phyloP scores from a whole-genome alignment of 2,113 vertebrate species.

The Trichomycterus rosablanca region DNA sequence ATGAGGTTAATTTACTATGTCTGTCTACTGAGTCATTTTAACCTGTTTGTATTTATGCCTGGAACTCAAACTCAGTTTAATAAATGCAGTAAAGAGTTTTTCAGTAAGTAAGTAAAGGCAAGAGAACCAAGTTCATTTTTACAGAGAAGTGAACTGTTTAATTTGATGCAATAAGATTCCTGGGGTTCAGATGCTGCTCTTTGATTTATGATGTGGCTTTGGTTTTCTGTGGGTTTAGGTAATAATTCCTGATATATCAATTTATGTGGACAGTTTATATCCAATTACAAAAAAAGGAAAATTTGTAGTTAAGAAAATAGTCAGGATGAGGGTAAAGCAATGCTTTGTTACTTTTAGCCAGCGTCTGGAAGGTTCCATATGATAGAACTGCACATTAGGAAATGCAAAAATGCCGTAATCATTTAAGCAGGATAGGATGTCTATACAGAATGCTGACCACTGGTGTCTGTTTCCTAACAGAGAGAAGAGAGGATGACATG shows the following conservation, averaged over 20 bases:
- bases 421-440: constrained; percentile 17
- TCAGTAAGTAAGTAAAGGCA: no score
- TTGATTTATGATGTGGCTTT: constrained; percentile 49
- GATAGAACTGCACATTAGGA: constrained; percentile 22
- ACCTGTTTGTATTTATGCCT: no score
- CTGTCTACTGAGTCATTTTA: no score
- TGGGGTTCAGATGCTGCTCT: constrained; percentile 36
- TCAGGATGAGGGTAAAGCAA: not conserved
- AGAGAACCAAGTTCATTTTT: no score
- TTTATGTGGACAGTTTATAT: constrained; percentile 33
- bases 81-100: no score
- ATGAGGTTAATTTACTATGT: no score
- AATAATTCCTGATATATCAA: constrained; percentile 43
- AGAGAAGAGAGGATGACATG: constrained; percentile 1
- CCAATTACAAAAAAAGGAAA: constrained; percentile 33
- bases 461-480: constrained; percentile 18
- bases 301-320: constrained; percentile 17
- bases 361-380: constrained; percentile 26
- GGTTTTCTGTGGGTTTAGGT: constrained; percentile 26
- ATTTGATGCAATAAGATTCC: constrained; percentile 44
- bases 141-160: no score
- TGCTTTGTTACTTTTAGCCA: constrained; percentile 23
- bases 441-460: constrained; percentile 5
- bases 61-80: no score
- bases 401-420: not conserved